Conservation (phyloP, 2,113 vertebrate species). For the Parus major region DNA sequence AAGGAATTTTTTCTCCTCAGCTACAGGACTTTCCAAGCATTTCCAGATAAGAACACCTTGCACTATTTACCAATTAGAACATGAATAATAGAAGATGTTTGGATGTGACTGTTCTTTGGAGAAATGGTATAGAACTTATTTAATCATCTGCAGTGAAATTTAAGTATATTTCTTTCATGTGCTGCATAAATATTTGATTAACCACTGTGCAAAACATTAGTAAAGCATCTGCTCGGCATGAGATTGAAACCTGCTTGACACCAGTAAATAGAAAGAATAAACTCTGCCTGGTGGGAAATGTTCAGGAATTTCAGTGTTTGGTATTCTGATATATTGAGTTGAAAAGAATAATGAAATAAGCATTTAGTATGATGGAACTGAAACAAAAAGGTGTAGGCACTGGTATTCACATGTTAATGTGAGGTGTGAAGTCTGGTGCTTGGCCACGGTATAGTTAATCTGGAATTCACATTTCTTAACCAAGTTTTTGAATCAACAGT, state of each 20-base stretch:
- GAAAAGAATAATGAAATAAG: background rate
- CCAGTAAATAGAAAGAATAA: conserved; percentile 8
- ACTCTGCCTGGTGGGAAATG: background rate
- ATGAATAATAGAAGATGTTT: conserved; percentile 58
- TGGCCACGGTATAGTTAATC: background rate
- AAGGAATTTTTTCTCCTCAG: background rate
- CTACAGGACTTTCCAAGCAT: background rate
- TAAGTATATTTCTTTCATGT: conserved; percentile 40
- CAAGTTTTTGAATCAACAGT: background rate
- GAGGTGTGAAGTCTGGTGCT: background rate
- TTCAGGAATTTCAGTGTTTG: background rate
- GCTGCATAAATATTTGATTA: conserved; percentile 59
- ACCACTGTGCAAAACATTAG: conserved; percentile 16
- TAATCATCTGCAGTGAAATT: conserved; percentile 19
- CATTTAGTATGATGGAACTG: background rate
- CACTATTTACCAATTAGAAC: conserved; percentile 44
- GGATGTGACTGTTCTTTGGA: background rate
- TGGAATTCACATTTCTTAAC: background rate
- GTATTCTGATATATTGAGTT: background rate
- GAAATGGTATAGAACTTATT: conserved; percentile 55
- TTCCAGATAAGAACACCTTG: conserved; percentile 3
- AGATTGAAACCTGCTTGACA: background rate
- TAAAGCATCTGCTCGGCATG: conserved; percentile 9
- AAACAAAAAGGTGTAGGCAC: background rate
- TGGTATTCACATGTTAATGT: background rate